These are phyloP conservation scores for Phrynocephalus versicolor DNA, from an alignment of 2,113 vertebrate genomes.

Conservation along the genomic window DNA sequence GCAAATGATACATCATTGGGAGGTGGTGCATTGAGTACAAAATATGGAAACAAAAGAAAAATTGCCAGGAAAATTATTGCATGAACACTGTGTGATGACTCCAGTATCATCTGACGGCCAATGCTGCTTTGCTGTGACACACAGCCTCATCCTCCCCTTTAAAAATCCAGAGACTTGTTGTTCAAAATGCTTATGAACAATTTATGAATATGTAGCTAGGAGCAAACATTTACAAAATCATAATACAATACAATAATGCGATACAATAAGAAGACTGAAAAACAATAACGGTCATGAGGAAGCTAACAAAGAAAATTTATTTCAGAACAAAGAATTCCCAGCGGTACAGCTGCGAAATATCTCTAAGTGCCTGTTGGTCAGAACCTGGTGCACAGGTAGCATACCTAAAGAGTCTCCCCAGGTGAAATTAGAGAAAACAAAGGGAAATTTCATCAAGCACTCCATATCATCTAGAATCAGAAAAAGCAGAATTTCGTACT, in stretches of 20 bases:
- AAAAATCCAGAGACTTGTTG: background rate
- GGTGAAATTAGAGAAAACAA: background rate
- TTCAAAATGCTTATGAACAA: too few species aligned
- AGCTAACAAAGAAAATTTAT: background rate
- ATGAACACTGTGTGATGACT: too few species aligned
- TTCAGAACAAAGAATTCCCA: background rate
- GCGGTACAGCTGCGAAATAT: background rate
- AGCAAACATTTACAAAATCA: background rate
- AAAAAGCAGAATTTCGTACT: background rate
- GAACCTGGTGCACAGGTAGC: background rate
- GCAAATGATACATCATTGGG: too few species aligned
- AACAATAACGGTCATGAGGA: background rate
- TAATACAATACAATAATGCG: background rate
- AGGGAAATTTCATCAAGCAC: background rate
- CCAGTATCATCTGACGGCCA: too few species aligned
- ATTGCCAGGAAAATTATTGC: too few species aligned
- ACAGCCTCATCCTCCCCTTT: background rate
- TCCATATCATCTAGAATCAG: background rate
- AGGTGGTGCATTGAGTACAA: too few species aligned
- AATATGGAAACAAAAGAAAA: too few species aligned
- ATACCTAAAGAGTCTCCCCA: background rate
- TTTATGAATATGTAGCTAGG: background rate
- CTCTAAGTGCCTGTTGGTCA: background rate
- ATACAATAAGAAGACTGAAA: background rate
- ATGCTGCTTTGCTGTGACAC: background rate